A percentile compares a stretch with the other conserved stretches of the same genome.
phyloP scores from a whole-genome alignment of 1,140 invertebrate species.

The Bradysia coprophila region DNA sequence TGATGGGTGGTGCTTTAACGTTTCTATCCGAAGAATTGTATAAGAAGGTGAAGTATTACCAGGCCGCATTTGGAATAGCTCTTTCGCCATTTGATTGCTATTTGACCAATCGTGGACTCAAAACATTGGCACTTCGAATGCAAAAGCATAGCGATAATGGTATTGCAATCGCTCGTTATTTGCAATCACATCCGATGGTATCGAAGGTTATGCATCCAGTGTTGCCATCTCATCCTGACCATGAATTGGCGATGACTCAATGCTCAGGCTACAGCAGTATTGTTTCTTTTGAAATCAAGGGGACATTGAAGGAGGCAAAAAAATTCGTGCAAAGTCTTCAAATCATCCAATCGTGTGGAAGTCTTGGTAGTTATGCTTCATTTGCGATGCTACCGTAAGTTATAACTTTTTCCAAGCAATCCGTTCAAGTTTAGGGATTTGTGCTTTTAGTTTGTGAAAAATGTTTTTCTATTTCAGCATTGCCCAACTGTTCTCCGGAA shows the following conservation, averaged over 20 bases:
- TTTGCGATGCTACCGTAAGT: slow-evolving; percentile 40
- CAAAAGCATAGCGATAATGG: slow-evolving; percentile 52
- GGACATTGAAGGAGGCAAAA: slow-evolving; percentile 30
- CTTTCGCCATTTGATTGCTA: slow-evolving; percentile 71
- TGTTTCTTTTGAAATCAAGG: slow-evolving; percentile 50
- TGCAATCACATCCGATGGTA: slow-evolving; percentile 42
- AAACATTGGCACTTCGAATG: slow-evolving; percentile 64
- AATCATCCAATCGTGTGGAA: slow-evolving; percentile 51
- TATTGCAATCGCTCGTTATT: slow-evolving; percentile 44
- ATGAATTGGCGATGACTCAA: slow-evolving; percentile 46
- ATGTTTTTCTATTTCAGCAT: slow-evolving; percentile 35
- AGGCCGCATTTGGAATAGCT: slow-evolving; percentile 54
- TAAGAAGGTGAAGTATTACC: slow-evolving; percentile 40
- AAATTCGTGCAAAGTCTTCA: slow-evolving; percentile 43
- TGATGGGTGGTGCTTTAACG: slow-evolving; percentile 45
- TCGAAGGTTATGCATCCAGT: slow-evolving; percentile 45
- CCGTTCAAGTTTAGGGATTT: neutral
- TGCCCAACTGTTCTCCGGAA: slow-evolving; percentile 53
- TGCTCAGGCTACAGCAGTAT: slow-evolving; percentile 56
- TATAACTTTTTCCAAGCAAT: slow-evolving; percentile 1
- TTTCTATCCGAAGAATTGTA: slow-evolving; percentile 39
- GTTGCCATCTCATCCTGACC: slow-evolving; percentile 54
- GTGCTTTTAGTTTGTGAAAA: neutral
- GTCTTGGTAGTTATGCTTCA: slow-evolving; percentile 61
- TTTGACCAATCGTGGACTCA: slow-evolving; percentile 56